Conservation (phyloP, 2,113 vertebrate species). For the Struthio camelus region DNA sequence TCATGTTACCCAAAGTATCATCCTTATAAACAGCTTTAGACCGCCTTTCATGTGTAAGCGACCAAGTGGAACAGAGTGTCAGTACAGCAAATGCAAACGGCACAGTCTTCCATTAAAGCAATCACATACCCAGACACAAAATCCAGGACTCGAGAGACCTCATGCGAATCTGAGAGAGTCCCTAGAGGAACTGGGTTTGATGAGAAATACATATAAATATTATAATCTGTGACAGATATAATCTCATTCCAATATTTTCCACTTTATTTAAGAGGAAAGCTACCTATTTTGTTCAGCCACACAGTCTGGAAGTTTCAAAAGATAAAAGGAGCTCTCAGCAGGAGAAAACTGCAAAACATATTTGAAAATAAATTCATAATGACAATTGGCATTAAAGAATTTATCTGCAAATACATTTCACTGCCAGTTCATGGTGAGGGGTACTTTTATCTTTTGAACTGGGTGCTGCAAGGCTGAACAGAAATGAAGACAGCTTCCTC, state of each 20-base stretch:
- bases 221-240: constrained; percentile 36
- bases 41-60: not conserved
- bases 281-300: constrained; percentile 9
- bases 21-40: not conserved
- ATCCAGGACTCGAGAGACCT: not conserved
- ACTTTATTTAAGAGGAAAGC: constrained; percentile 48
- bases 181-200: not conserved
- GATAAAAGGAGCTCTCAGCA: constrained; percentile 37
- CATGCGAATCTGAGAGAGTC: not conserved
- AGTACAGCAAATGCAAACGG: not conserved
- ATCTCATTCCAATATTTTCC: constrained; percentile 15
- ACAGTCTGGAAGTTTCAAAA: constrained; percentile 23
- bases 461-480: not conserved
- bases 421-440: constrained; percentile 3
- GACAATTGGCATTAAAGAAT: constrained; percentile 42
- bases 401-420: constrained; percentile 43
- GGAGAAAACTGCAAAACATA: constrained; percentile 20
- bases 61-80: not conserved
- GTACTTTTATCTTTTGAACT: constrained; percentile 39
- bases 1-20: not conserved
- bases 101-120: not conserved
- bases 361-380: constrained; percentile 35
- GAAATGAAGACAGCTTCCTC: constrained; percentile 11
- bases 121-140: not conserved
- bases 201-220: constrained; percentile 43